A percentile compares a stretch with the other conserved stretches of the same genome.
Conservation (phyloP, 2,113 vertebrate species). For the Psilopogon haemacephalus region DNA sequence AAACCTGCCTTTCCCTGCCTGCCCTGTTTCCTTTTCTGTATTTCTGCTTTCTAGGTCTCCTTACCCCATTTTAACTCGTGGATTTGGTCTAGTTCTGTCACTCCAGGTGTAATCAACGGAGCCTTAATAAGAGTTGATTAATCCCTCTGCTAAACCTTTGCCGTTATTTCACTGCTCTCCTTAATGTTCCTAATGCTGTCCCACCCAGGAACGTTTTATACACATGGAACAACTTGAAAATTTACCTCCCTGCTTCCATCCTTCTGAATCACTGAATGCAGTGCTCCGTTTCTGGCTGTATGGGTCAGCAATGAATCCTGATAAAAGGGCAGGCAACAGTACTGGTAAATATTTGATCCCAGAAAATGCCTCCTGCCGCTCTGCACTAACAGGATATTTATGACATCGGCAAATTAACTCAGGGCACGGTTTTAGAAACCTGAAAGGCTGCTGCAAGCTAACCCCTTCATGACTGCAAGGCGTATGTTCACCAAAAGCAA, state of each 20-base stretch:
- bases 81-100: neutral
- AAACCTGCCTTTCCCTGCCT: neutral
- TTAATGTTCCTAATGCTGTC: neutral
- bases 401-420: neutral
- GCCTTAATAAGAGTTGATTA: neutral
- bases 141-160: neutral
- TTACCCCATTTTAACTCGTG: neutral
- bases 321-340: neutral
- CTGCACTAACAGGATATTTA: fast-evolving
- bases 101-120: neutral
- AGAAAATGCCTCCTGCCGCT: neutral
- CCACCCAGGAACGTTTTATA: fast-evolving
- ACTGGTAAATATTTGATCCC: neutral
- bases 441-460: neutral
- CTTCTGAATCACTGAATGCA: neutral
- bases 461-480: fast-evolving
- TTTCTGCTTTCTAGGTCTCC: conserved; percentile 51
- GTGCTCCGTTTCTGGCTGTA: fast-evolving
- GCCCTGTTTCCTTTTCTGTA: conserved; percentile 14
- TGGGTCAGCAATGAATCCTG: fast-evolving
- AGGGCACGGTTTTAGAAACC: neutral
- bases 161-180: neutral
- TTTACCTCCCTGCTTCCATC: neutral
- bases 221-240: fast-evolving
- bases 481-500: neutral